Percentiles rank a stretch among this genome's conserved stretches.
phyloP scores from a whole-genome alignment of 2,797 vertebrate genomes.

The Glyptemys insculpta region DNA sequence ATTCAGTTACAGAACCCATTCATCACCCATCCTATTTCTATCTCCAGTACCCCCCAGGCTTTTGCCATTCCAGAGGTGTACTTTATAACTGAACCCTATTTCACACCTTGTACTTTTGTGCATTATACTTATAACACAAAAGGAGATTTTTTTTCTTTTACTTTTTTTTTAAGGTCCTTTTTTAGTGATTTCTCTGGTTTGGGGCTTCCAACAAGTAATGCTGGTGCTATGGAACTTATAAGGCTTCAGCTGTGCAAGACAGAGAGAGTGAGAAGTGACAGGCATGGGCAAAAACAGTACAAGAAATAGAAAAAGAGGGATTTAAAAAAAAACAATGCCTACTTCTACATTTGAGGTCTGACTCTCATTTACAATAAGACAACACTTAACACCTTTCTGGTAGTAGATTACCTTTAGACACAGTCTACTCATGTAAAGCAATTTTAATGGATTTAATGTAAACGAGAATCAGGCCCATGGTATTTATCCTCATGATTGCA shows the following conservation, averaged over 20 bases:
- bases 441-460: rapidly evolving
- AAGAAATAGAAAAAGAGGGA: not conserved
- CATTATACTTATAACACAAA: not conserved
- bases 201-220: not conserved
- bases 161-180: not conserved
- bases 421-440: not conserved
- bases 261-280: not conserved
- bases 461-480: not conserved
- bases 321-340: not conserved
- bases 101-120: not conserved
- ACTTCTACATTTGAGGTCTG: not conserved
- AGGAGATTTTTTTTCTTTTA: not conserved
- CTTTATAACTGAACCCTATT: not conserved
- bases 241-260: not conserved
- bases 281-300: not conserved
- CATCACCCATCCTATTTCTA: not conserved
- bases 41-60: not conserved
- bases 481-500: not conserved
- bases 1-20: not conserved
- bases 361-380: not conserved
- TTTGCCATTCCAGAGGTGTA: not conserved
- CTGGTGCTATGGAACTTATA: not conserved
- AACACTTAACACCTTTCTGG: not conserved
- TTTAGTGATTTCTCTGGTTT: not conserved
- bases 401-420: rapidly evolving